A percentile compares a stretch with the other conserved stretches of the same genome.
These are phyloP conservation scores for Etia nguti DNA, from an alignment of 2,113 vertebrate species.

Conservation along the genomic window DNA sequence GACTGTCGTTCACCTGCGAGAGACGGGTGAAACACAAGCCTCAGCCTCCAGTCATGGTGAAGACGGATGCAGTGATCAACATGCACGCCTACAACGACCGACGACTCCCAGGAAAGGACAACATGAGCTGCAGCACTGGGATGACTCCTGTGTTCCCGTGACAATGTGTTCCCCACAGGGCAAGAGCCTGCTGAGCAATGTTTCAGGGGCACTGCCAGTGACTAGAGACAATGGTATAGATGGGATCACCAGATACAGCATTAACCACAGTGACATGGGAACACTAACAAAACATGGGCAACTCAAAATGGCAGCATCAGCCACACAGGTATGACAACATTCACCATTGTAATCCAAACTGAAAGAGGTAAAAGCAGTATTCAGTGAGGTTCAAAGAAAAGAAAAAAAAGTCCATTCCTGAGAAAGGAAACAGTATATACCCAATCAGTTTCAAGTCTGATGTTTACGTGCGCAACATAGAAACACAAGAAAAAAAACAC, in stretches of 20 bases:
- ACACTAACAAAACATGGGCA: slow-evolving; percentile 69
- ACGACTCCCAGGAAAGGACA: slow-evolving; percentile 95
- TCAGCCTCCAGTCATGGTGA: slow-evolving; percentile 82
- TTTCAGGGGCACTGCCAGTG: slow-evolving; percentile 70
- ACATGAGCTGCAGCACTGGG: slow-evolving; percentile 87
- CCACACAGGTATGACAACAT: slow-evolving; percentile 70
- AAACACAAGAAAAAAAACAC: slow-evolving; percentile 52
- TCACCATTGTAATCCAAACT: slow-evolving; percentile 51
- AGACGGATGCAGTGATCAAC: slow-evolving; percentile 96
- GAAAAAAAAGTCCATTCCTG: background rate
- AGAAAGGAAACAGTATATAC: background rate
- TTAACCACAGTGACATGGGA: slow-evolving; percentile 74
- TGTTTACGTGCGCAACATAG: slow-evolving; percentile 75
- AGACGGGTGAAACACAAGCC: slow-evolving; percentile 91
- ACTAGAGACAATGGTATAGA: slow-evolving; percentile 75
- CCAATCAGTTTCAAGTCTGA: slow-evolving; percentile 71
- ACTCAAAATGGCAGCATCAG: slow-evolving; percentile 72
- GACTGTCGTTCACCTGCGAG: slow-evolving; percentile 95
- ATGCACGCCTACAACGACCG: slow-evolving; percentile 99
- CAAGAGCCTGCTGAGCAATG: slow-evolving; percentile 64
- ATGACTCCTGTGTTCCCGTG: slow-evolving; percentile 92
- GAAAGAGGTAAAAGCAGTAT: slow-evolving; percentile 33
- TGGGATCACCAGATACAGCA: slow-evolving; percentile 66
- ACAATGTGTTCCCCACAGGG: slow-evolving; percentile 61
- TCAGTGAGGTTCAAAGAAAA: background rate